Conservation (phyloP, 2,888 invertebrate genomes). For the Agapostemon virescens region DNA sequence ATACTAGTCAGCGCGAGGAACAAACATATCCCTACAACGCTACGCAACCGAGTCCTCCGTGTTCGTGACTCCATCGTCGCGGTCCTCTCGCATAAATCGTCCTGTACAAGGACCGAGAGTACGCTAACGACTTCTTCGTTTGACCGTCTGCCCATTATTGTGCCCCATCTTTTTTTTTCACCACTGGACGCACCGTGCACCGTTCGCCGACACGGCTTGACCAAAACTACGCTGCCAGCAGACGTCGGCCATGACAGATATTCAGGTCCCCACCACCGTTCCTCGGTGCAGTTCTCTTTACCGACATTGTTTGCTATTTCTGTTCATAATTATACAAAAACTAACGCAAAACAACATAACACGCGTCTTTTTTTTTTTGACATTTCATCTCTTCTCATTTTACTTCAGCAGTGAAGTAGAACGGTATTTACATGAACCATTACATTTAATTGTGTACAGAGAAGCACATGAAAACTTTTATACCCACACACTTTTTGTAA, state of each 20-base stretch:
- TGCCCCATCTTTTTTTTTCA: slow-evolving; percentile 63
- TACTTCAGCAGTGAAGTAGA: background rate
- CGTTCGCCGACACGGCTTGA: slow-evolving; percentile 55
- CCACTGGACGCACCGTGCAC: slow-evolving; percentile 42
- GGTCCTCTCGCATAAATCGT: slow-evolving; percentile 68
- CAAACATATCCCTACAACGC: slow-evolving; percentile 90
- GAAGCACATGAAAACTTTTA: background rate
- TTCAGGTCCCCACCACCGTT: slow-evolving; percentile 46
- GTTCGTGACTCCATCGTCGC: slow-evolving; percentile 88
- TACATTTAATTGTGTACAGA: background rate
- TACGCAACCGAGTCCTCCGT: slow-evolving; percentile 86
- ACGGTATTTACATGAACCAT: background rate
- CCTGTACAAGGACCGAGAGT: slow-evolving; percentile 67
- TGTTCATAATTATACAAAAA: background rate
- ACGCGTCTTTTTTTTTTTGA: background rate
- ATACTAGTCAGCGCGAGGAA: slow-evolving; percentile 92
- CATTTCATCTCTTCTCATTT: background rate
- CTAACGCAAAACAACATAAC: background rate
- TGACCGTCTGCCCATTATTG: slow-evolving; percentile 73
- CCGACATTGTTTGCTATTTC: slow-evolving; percentile 38
- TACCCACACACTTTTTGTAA: background rate
- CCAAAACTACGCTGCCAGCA: slow-evolving; percentile 59
- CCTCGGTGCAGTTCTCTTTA: background rate
- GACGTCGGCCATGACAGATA: slow-evolving; percentile 63
- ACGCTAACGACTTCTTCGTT: slow-evolving; percentile 73